Evolutionary conservation across 1,140 invertebrate species (phyloP), one percentile per base, ranked within the genome.

Genomic region (Heliconius hewitsoni): DNA sequence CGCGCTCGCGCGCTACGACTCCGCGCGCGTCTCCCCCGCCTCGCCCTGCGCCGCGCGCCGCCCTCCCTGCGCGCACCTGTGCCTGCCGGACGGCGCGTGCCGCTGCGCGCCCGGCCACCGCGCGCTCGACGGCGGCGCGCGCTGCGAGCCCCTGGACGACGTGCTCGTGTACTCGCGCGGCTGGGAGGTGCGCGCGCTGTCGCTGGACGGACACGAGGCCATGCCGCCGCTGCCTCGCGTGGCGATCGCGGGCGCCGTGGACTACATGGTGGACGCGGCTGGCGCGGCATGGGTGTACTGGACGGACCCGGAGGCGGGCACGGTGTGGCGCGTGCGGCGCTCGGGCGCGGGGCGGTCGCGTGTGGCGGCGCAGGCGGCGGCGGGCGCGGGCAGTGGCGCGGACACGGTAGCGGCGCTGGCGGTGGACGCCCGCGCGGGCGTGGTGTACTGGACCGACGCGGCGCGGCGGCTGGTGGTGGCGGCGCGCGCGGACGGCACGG

Each of bases 311-410:
- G 98, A 98, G 80, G 96, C 97, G 80, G 88, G 93, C 81, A 95
- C 96, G 60, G 97, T 23, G 96, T 97, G 96, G 46, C 95, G 97
- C 71, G 97, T 98, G 83, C 96, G 96, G 82, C 95, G 98, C 74
- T 97, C 98, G 93, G 97, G 98, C 98, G 5, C 97, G 98, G 81
- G 98, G 98, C 79, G 98, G 98, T 91, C 95, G 97, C 74, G 97
- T 97, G 23, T 96, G 96, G 30, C 97, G 98, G 96, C 96, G 98
- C 83, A 98, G 98, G 1, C 96, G 96, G 1, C 88, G 90, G n/a
- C 27, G 97, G 95, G 9, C 91, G 97, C 34, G 87, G 96, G 84
- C 94, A 95, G 34, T 95, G 96, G 86, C 77, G 89, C 94, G 46
- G 97, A 57, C n/a, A 9, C 23, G 94, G 71, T 96, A 37, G 55